Percentiles rank a stretch among this genome's conserved stretches.
Conservation (phyloP, 53 echinoderm and acorn worm species). For the Stichopus horrens region DNA sequence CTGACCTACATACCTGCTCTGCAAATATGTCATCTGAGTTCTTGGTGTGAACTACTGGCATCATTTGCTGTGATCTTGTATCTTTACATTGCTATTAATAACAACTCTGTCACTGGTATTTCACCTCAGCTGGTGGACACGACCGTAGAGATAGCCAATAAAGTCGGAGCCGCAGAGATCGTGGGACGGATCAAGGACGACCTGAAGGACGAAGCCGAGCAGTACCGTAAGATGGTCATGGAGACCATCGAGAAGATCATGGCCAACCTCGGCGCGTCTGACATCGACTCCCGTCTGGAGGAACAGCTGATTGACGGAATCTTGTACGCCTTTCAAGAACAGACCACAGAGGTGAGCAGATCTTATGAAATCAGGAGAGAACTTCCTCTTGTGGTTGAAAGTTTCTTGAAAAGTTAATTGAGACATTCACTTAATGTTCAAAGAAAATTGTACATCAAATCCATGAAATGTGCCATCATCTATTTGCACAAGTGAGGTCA, state of each 20-base stretch:
- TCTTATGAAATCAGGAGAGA: neutral
- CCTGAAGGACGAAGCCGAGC: constrained; percentile 98
- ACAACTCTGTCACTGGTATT: too few relatives aligned
- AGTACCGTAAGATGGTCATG: constrained; percentile 99
- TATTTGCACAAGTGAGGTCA: too few relatives aligned
- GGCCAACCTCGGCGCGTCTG: constrained; percentile 95
- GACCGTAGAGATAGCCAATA: constrained; percentile 97
- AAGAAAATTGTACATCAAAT: too few relatives aligned
- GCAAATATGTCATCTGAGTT: too few relatives aligned
- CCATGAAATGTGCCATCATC: constrained; percentile 33
- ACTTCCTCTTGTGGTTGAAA: too few relatives aligned
- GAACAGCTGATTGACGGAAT: constrained; percentile 99
- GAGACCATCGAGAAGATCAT: constrained; percentile 99
- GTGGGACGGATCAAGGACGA: constrained; percentile 91
- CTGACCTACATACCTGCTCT: too few relatives aligned
- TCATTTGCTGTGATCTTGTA: too few relatives aligned
- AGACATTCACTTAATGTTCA: too few relatives aligned
- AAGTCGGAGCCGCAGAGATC: constrained; percentile 97
- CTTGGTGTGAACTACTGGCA: too few relatives aligned
- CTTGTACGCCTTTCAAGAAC: constrained; percentile 99
- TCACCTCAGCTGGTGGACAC: constrained; percentile 85
- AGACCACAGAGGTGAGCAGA: constrained; percentile 92
- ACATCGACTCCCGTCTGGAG: constrained; percentile 96
- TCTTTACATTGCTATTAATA: too few relatives aligned
- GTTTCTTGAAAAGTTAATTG: too few relatives aligned